Percentiles rank a stretch among this genome's conserved stretches.
These are phyloP conservation scores for Sarcophaga caerulescens DNA, from an alignment of 2,888 invertebrate genomes.

Conservation along the genomic window DNA sequence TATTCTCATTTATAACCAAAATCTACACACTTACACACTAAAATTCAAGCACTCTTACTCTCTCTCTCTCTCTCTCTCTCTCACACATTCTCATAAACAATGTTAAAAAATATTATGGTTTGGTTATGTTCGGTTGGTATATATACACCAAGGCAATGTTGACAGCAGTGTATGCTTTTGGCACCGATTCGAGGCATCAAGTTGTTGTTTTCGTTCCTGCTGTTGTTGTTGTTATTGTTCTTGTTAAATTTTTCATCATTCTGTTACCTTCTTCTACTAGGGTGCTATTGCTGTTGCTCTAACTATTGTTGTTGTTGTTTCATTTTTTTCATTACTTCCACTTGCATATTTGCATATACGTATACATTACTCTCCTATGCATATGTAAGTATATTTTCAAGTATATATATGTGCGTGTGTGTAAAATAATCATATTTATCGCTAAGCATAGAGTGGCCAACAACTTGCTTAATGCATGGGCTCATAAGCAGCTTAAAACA, in stretches of 20 bases:
- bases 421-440: slow-evolving; percentile 14
- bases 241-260: not conserved
- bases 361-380: not conserved
- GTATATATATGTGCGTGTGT: not conserved
- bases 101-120: too few species aligned
- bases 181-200: slow-evolving; percentile 59
- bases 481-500: slow-evolving; percentile 8
- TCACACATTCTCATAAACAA: too few species aligned
- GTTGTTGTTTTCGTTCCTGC: slow-evolving; percentile 35
- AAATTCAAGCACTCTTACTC: not conserved
- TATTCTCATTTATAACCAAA: slow-evolving; percentile 37
- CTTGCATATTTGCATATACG: slow-evolving; percentile 29
- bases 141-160: slow-evolving; percentile 32
- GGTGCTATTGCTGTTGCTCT: too few species aligned
- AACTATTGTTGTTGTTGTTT: not conserved
- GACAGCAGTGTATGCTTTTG: slow-evolving; percentile 56
- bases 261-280: not conserved
- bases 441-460: slow-evolving; percentile 38
- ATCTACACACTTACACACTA: slow-evolving; percentile 13
- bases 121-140: not conserved
- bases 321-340: slow-evolving; percentile 23
- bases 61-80: too few species aligned
- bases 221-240: slow-evolving; percentile 5
- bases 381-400: not conserved
- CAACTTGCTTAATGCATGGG: not conserved